Percentiles rank a stretch among this genome's conserved stretches.
phyloP scores from a whole-genome alignment of 2,888 invertebrate genomes.

The Orthosia incerta region DNA sequence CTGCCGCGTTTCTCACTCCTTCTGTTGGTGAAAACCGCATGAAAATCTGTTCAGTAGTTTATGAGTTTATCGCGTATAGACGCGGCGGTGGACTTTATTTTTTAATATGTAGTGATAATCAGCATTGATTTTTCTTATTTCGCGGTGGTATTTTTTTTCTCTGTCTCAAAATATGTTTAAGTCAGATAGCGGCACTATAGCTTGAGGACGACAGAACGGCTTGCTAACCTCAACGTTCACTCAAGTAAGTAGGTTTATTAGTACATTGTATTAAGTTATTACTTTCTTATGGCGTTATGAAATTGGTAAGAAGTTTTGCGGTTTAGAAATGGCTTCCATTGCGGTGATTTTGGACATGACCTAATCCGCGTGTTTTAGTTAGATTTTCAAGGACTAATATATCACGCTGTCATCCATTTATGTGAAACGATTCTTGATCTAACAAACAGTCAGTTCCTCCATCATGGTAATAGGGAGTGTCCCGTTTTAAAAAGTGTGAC shows the following conservation, averaged over 20 bases:
- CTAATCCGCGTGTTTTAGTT: background rate
- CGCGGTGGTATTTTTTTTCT: no score
- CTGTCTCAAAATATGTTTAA: no score
- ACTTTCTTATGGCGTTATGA: slow-evolving; percentile 23
- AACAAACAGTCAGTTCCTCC: background rate
- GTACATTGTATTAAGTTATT: slow-evolving; percentile 40
- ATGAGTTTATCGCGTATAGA: no score
- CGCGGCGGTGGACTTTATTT: no score
- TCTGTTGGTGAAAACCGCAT: no score
- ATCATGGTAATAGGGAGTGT: background rate
- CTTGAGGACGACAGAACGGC: background rate
- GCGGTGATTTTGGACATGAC: slow-evolving; percentile 10
- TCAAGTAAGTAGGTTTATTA: slow-evolving; percentile 46
- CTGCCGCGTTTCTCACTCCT: no score
- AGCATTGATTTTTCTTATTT: no score
- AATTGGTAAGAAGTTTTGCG: slow-evolving; percentile 22
- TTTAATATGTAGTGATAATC: no score
- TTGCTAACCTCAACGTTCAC: slow-evolving; percentile 37
- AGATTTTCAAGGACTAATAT: background rate
- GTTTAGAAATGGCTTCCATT: slow-evolving; percentile 35
- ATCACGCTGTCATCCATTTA: background rate
- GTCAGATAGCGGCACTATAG: no score
- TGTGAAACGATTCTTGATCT: background rate
- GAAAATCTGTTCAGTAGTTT: no score
- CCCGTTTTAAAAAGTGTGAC: background rate